These are phyloP conservation scores for Cyanoramphus novaezelandiae DNA, from an alignment of 2,113 vertebrate genomes.

Conservation along the genomic window DNA sequence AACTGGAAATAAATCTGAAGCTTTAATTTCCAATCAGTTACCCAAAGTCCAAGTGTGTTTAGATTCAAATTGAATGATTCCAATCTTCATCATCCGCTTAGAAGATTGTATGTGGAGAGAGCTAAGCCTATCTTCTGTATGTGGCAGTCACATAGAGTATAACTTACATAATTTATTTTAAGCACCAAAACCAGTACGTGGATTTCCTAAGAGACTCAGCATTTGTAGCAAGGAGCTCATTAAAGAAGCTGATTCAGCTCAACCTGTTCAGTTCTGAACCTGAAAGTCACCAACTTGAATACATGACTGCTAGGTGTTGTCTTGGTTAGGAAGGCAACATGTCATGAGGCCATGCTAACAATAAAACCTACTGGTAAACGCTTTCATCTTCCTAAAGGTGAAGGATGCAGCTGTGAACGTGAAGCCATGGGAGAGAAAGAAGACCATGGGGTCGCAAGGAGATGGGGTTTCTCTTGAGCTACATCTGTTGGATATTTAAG, in stretches of 20 bases:
- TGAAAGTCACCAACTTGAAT: background rate
- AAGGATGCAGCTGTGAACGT: background rate
- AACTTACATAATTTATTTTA: background rate
- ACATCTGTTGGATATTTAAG: background rate
- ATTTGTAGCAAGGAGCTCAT: background rate
- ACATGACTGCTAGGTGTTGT: background rate
- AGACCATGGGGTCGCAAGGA: background rate
- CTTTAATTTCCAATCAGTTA: background rate
- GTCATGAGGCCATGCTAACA: fast-evolving
- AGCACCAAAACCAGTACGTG: background rate
- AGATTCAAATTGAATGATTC: background rate
- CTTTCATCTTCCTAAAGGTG: background rate
- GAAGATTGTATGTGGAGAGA: background rate
- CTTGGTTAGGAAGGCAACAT: background rate
- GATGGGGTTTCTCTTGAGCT: background rate
- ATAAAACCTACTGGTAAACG: background rate
- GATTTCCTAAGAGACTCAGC: background rate
- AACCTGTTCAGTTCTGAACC: background rate
- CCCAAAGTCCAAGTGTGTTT: background rate
- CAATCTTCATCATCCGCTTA: background rate
- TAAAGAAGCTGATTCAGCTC: background rate
- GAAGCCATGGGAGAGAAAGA: background rate
- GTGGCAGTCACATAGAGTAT: background rate
- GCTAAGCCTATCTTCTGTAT: background rate
- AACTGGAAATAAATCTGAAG: background rate